phyloP scores from a whole-genome alignment of 64 coral and sea anemone genomes.

The Orbicella faveolata region DNA sequence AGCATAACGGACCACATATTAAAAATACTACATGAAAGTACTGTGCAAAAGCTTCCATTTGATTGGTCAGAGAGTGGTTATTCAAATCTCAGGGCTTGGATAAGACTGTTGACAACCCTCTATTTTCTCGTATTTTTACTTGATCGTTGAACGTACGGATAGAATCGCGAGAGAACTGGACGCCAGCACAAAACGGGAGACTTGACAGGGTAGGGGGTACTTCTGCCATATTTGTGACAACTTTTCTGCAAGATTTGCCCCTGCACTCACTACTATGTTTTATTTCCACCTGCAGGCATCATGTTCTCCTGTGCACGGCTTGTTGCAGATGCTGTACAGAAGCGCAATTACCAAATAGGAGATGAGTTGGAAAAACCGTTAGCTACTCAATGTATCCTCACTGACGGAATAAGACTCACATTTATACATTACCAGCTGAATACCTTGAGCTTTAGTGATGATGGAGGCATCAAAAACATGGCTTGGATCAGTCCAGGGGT shows the following conservation, averaged over 20 bases:
- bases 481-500: slow-evolving; percentile 80
- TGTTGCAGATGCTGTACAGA: slow-evolving; percentile 67
- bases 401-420: slow-evolving; percentile 75
- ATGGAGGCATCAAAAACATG: slow-evolving; percentile 90
- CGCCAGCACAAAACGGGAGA: too few species aligned
- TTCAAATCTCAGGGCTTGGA: too few species aligned
- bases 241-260: neutral
- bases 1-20: too few species aligned
- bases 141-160: too few species aligned
- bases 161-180: too few species aligned
- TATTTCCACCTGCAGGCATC: slow-evolving; percentile 54
- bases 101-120: too few species aligned
- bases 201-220: neutral
- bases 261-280: neutral
- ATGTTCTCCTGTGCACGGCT: slow-evolving; percentile 97
- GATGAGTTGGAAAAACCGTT: slow-evolving; percentile 74
- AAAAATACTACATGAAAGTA: too few species aligned
- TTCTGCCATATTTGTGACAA: neutral
- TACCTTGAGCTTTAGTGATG: slow-evolving; percentile 73
- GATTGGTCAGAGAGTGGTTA: too few species aligned
- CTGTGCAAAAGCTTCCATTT: too few species aligned
- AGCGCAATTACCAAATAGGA: slow-evolving; percentile 57
- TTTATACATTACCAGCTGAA: slow-evolving; percentile 89
- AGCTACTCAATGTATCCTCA: slow-evolving; percentile 72
- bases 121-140: too few species aligned